Percentiles rank a stretch among this genome's conserved stretches.
Conservation (phyloP, 1,140 invertebrate species). For the Aporrectodea caliginosa region DNA sequence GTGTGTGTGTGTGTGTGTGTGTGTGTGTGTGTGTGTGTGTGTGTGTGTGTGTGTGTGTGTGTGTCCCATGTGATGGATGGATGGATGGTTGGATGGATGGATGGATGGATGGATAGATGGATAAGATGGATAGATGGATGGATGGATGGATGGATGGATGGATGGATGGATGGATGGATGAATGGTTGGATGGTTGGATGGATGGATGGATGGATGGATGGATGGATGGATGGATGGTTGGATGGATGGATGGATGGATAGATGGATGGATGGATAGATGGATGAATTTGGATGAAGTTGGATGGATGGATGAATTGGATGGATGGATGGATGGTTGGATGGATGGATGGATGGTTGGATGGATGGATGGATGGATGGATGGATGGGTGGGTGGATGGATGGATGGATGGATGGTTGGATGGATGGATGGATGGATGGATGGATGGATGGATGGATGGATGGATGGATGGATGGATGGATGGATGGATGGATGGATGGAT, state of each 20-base stretch:
- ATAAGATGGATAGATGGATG: no score
- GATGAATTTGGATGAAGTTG: neutral
- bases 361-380: neutral
- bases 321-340: constrained; percentile 8
- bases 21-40: no score
- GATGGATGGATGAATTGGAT: constrained; percentile 11
- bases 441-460: constrained; percentile 20
- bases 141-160: constrained; percentile 12
- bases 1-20: no score
- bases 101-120: neutral
- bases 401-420: constrained; percentile 20
- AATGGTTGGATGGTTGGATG: no score
- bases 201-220: constrained; percentile 17
- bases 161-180: no score
- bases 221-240: neutral
- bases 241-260: neutral
- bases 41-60: no score
- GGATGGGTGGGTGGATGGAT: no score
- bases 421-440: constrained; percentile 20
- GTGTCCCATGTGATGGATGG: no score
- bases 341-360: neutral
- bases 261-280: constrained; percentile 9
- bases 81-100: neutral
- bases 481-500: constrained; percentile 4
- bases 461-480: constrained; percentile 20